phyloP scores from a whole-genome alignment of 2,797 vertebrate species.

The Morelia viridis region DNA sequence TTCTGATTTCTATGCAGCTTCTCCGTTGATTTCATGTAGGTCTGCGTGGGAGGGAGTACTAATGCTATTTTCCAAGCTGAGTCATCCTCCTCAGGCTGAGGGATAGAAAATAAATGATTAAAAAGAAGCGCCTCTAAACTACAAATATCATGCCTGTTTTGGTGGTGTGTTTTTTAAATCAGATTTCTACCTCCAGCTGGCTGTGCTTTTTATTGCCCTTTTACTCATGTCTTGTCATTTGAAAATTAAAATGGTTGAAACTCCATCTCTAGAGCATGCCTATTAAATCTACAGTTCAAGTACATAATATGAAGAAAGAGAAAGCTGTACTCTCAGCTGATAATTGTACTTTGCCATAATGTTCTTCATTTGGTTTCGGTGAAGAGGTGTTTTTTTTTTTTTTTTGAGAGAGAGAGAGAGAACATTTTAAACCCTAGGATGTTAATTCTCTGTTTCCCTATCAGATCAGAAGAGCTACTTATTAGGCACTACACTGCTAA shows the following conservation, averaged over 20 bases:
- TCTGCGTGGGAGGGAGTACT: constrained; percentile 19
- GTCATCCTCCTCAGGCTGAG: constrained; percentile 46
- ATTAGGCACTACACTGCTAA: not conserved
- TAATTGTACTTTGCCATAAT: not conserved
- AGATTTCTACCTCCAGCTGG: not conserved
- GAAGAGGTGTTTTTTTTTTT: not conserved
- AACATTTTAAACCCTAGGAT: not conserved
- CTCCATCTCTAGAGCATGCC: not conserved
- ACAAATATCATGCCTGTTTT: not conserved
- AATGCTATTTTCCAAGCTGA: constrained; percentile 31
- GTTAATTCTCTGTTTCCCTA: not conserved
- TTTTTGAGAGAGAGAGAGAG: too few species aligned
- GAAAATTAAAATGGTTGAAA: not conserved
- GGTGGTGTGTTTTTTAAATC: not conserved
- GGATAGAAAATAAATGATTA: constrained; percentile 21
- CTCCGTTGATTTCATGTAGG: not conserved
- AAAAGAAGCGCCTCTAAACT: not conserved
- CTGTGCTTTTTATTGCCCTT: not conserved
- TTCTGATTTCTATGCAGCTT: not conserved
- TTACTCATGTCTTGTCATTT: constrained; percentile 12
- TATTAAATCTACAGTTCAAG: not conserved
- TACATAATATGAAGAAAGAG: not conserved
- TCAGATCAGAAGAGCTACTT: not conserved
- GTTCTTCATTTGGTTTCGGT: not conserved
- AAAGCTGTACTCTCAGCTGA: not conserved